Percentiles rank a stretch among this genome's conserved stretches.
These are phyloP conservation scores for Python bivittatus DNA, from an alignment of 2,113 vertebrate species.

Conservation along the genomic window DNA sequence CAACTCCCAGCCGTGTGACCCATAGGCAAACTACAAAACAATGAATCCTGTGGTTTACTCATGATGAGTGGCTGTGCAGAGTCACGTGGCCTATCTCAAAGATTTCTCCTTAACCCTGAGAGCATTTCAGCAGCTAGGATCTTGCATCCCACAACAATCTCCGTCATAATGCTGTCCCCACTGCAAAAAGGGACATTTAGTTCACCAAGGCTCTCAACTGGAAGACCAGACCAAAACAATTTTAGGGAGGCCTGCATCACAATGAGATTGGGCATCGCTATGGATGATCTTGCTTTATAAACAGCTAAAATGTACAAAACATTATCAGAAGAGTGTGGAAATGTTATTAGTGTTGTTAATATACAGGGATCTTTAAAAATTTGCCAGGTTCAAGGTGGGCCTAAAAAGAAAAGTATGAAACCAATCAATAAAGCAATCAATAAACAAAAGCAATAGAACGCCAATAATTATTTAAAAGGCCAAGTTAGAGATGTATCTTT, in stretches of 20 bases:
- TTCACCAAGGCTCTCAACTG: no score
- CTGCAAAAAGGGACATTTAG: no score
- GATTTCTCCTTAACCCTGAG: no score
- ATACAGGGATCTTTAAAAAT: not conserved
- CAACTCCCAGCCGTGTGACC: no score
- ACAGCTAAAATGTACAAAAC: conserved; percentile 3
- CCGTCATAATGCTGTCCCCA: no score
- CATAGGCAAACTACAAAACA: no score
- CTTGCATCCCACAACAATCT: no score
- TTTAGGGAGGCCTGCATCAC: not conserved
- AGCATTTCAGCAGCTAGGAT: no score
- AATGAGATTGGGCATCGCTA: not conserved
- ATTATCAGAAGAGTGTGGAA: not conserved
- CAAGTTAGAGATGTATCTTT: not conserved
- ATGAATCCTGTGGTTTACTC: no score
- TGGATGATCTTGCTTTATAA: not conserved
- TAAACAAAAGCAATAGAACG: not conserved
- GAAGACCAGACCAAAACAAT: not conserved
- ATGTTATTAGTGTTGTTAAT: not conserved
- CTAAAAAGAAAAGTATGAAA: not conserved
- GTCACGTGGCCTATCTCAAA: no score
- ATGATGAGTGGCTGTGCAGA: no score
- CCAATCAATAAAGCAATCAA: not conserved
- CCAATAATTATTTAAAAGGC: not conserved
- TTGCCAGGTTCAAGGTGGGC: not conserved